Percentiles rank a stretch among this genome's conserved stretches.
These are phyloP conservation scores for Rhamnusium bicolor DNA, from an alignment of 2,888 invertebrate genomes.

Conservation along the genomic window DNA sequence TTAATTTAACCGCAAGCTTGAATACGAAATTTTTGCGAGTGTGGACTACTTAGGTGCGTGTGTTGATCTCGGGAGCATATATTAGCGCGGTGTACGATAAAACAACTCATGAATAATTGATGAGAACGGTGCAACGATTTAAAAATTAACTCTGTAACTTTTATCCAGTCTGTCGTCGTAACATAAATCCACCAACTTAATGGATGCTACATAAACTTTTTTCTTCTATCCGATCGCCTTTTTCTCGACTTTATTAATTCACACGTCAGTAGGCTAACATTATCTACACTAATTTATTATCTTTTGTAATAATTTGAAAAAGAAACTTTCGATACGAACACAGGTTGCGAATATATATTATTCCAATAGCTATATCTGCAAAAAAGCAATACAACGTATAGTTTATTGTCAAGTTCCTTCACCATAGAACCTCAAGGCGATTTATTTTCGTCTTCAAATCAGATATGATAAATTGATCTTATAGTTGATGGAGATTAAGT, in stretches of 20 bases:
- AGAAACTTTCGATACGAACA: background rate
- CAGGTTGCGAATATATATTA: background rate
- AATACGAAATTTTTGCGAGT: conserved; percentile 6
- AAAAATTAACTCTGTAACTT: conserved; percentile 66
- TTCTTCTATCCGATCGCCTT: conserved; percentile 6
- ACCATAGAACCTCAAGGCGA: conserved; percentile 18
- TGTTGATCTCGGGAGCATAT: conserved; percentile 24
- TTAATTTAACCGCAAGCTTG: background rate
- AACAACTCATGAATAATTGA: conserved; percentile 64
- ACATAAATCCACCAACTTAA: conserved; percentile 65
- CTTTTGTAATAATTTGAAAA: conserved; percentile 28
- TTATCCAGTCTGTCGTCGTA: conserved; percentile 64
- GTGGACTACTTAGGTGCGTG: conserved; percentile 8
- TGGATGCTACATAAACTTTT: conserved; percentile 59
- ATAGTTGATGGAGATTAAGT: conserved; percentile 40
- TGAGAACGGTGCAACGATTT: conserved; percentile 61
- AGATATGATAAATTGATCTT: conserved; percentile 45
- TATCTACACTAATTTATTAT: conserved; percentile 27
- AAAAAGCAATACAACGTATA: conserved; percentile 2
- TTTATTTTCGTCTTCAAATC: conserved; percentile 39
- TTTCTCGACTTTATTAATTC: conserved; percentile 24
- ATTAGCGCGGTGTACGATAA: conserved; percentile 35
- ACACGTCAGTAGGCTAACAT: conserved; percentile 23
- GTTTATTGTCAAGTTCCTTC: conserved; percentile 11
- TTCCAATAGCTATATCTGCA: background rate